Base-by-base conservation (phyloP, 30 jellyfish, hydroid and myxozoan species). In the Aurelia aurita region DNA sequence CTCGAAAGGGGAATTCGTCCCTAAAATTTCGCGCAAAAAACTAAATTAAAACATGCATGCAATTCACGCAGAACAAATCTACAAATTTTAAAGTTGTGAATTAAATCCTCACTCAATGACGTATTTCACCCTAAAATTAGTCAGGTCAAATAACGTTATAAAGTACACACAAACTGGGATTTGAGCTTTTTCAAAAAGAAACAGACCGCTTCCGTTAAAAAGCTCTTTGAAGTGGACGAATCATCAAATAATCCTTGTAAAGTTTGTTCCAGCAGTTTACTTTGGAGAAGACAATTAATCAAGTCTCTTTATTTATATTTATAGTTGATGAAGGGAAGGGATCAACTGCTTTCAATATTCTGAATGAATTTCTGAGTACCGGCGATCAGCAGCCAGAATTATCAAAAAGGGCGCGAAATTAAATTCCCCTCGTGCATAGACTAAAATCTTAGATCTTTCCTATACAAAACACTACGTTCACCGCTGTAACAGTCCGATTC, bases 401-500 rank as follows among this genome's bases (percentile, higher is more conserved):
- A 39, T 39, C 35, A 39, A 66, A 58, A 82, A 66, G 58, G 88
- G 88, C 88, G 88, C 88, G 88, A 55, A 55, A 5, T 55, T 55
- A 19, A 55, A 19, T 29, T 26, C 75, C 20, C 47, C 47, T n/a
- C 75, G 25, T 22, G 19, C 75, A 5, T 8, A 39, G 51, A 39
- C 7, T 39, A 77, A 60, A 63, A 16, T 18, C 65, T 44, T 77
- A 20, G 28, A 16, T 25, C 34, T 55, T 55, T 62, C 90, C 19
- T 66, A 66, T 8, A 35, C 53, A 77, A 51, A 51, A 39, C 65
- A 20, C 10, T 32, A 11, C 81, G 25, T 21, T 22, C 88, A 47
- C 87, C 85, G 82, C 28, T 71, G 43, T 57, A 83, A 83, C 64
- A 83, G 83, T 70, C 78, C 87, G 83, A 80, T 49, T 31, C 21